Evolutionary conservation across 2,888 invertebrate species (phyloP).

Genomic region (Tethea ocularis): DNA sequence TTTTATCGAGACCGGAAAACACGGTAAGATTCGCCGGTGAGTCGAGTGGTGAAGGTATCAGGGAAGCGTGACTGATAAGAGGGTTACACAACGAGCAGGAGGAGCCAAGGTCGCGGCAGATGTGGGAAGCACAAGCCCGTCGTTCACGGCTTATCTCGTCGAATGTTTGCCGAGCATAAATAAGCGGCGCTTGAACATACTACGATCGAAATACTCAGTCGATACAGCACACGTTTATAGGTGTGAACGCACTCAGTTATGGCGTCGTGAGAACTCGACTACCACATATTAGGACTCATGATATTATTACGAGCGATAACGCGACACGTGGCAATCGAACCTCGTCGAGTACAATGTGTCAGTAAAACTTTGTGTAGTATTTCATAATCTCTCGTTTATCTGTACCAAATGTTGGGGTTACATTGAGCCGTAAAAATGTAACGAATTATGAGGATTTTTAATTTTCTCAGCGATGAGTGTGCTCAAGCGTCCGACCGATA

Average conservation of each 20-base stretch:
- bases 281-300: constrained; percentile 58
- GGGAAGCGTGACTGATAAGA: constrained; percentile 78
- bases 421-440: constrained; percentile 16
- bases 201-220: constrained; percentile 52
- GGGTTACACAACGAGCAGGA: constrained; percentile 72
- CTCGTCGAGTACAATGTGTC: constrained; percentile 49
- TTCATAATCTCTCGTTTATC: constrained; percentile 35
- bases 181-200: constrained; percentile 59
- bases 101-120: constrained; percentile 81
- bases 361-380: constrained; percentile 53
- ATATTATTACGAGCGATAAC: constrained; percentile 49
- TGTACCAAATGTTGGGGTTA: constrained; percentile 28
- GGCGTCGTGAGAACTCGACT: constrained; percentile 71
- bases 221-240: constrained; percentile 60
- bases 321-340: constrained; percentile 66
- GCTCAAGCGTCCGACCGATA: constrained; percentile 60
- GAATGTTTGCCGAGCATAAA: constrained; percentile 75
- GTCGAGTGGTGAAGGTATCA: constrained; percentile 52
- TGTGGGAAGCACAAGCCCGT: constrained; percentile 78
- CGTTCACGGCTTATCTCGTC: constrained; percentile 75
- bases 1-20: constrained; percentile 77
- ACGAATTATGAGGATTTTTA: constrained; percentile 20
- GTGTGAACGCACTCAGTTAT: constrained; percentile 70
- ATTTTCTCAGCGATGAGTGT: constrained; percentile 34
- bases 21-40: constrained; percentile 66